Evolutionary conservation across 2,113 vertebrate species (phyloP).

Genomic region (Hypomesus transpacificus): DNA sequence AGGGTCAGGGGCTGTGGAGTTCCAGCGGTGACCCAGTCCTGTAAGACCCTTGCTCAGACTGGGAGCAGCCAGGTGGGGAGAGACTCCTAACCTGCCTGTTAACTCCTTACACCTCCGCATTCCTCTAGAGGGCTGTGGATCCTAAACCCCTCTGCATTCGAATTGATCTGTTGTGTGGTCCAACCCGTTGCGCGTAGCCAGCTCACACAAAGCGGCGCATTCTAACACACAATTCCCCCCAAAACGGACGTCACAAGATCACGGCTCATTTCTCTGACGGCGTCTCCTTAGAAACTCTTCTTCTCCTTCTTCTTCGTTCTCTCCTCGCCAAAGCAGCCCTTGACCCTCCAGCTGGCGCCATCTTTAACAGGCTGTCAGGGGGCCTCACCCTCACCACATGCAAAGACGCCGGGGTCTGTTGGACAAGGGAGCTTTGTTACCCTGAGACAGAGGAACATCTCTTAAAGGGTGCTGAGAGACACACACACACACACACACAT

Average conservation of each 20-base stretch:
- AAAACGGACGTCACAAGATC: slow-evolving; percentile 18
- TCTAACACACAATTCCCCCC: neutral
- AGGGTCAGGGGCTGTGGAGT: neutral
- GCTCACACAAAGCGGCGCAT: neutral
- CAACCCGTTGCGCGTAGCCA: too few species aligned
- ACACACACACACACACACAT: neutral
- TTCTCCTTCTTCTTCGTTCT: neutral
- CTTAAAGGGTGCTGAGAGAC: neutral
- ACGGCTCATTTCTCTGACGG: slow-evolving; percentile 12
- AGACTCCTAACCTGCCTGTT: slow-evolving; percentile 4
- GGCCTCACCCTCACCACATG: neutral
- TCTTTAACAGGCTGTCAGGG: slow-evolving; percentile 9
- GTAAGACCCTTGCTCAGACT: neutral
- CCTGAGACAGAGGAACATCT: slow-evolving; percentile 3
- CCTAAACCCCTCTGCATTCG: neutral
- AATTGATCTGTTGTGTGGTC: too few species aligned
- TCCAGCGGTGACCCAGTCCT: slow-evolving; percentile 7
- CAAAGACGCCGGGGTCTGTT: neutral
- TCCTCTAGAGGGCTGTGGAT: neutral
- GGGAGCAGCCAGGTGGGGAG: too few species aligned
- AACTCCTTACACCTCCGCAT: slow-evolving; percentile 1
- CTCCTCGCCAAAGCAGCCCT: slow-evolving; percentile 6
- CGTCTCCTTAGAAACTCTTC: slow-evolving; percentile 14
- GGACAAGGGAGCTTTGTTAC: slow-evolving; percentile 32
- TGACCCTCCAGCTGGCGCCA: slow-evolving; percentile 8